These are phyloP conservation scores for Peromyscus nudipes DNA, from an alignment of 2,797 vertebrate species.

Conservation along the genomic window DNA sequence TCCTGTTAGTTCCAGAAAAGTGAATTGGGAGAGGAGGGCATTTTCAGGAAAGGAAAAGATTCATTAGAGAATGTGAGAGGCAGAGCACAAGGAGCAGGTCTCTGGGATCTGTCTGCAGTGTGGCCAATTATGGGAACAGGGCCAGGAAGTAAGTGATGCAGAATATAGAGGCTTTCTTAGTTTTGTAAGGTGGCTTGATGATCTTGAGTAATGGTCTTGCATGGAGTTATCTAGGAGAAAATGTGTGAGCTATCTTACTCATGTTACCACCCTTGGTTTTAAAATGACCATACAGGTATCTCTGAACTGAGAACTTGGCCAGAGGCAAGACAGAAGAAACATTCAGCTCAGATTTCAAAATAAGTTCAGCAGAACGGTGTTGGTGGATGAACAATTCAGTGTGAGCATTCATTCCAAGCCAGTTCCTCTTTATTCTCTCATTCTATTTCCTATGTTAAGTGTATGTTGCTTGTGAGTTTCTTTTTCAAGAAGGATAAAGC, in stretches of 20 bases:
- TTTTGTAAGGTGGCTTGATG: not conserved
- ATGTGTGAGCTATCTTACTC: not conserved
- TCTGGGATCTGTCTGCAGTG: not conserved
- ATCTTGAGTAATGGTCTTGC: not conserved
- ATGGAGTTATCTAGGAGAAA: not conserved
- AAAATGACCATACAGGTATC: not conserved
- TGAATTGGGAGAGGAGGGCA: not conserved
- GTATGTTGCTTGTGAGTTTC: not conserved
- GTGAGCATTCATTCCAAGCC: not conserved
- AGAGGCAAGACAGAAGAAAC: not conserved
- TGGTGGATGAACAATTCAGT: not conserved
- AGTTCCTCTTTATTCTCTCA: not conserved
- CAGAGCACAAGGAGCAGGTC: not conserved
- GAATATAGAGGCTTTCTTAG: not conserved
- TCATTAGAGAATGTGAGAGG: not conserved
- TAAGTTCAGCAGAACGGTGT: not conserved
- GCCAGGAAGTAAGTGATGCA: too few relatives aligned
- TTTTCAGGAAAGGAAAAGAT: not conserved
- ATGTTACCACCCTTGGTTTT: not conserved
- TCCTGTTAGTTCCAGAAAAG: not conserved
- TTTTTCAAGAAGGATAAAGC: not conserved
- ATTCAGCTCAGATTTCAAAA: not conserved
- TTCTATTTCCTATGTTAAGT: not conserved
- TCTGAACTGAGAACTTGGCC: not conserved
- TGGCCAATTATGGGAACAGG: not conserved